A percentile compares a stretch with the other conserved stretches of the same genome.
These are phyloP conservation scores for Enteromius fasciolatus DNA, from an alignment of 2,797 vertebrate species.

Conservation along the genomic window DNA sequence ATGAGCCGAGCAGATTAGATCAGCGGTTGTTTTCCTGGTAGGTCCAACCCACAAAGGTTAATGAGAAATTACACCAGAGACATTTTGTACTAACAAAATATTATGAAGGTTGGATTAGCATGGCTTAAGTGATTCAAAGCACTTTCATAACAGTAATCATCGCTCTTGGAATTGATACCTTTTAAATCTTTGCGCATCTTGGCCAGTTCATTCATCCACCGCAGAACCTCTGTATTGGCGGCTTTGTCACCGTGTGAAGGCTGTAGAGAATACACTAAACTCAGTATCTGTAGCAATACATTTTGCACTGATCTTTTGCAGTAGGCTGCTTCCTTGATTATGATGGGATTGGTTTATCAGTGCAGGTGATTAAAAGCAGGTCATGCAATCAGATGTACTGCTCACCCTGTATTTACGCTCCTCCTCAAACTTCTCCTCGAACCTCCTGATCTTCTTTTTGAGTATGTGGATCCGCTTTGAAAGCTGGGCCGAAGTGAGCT, in stretches of 20 bases:
- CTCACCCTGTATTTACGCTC: constrained; percentile 94
- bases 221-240: constrained; percentile 91
- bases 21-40: constrained; percentile 17
- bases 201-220: constrained; percentile 94
- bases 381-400: background rate
- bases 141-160: constrained; percentile 35
- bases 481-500: constrained; percentile 90
- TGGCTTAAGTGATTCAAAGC: constrained; percentile 42
- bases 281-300: constrained; percentile 28
- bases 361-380: background rate
- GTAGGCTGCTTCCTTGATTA: background rate
- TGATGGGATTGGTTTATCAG: background rate
- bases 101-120: constrained; percentile 51
- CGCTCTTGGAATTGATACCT: constrained; percentile 76
- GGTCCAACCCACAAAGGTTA: constrained; percentile 13
- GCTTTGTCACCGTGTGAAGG: constrained; percentile 96
- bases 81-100: constrained; percentile 32
- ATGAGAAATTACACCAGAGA: constrained; percentile 27
- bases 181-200: constrained; percentile 95
- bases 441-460: constrained; percentile 95
- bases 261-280: constrained; percentile 67
- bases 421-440: constrained; percentile 94
- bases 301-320: background rate
- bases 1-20: constrained; percentile 15
- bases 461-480: constrained; percentile 92